These are phyloP conservation scores for Drosophila sordidapex DNA, from an alignment of 2,888 invertebrate species.

Conservation along the genomic window DNA sequence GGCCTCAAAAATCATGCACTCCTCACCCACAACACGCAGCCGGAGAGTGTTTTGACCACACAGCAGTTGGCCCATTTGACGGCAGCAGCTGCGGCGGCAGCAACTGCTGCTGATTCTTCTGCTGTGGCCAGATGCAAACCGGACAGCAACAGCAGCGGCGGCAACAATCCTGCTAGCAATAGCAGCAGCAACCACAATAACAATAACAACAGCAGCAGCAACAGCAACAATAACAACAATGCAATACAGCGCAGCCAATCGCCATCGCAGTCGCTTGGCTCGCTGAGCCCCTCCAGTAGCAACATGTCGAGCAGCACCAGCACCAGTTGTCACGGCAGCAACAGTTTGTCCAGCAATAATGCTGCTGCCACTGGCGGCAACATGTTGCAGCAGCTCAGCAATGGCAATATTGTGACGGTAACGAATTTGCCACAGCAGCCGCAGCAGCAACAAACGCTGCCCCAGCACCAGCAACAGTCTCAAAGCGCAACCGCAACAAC, in stretches of 20 bases:
- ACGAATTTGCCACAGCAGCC: constrained; percentile 71
- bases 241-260: constrained; percentile 83
- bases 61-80: constrained; percentile 74
- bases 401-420: constrained; percentile 70
- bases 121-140: constrained; percentile 29
- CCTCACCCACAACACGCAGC: constrained; percentile 83
- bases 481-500: constrained; percentile 61
- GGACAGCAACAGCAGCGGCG: constrained; percentile 18
- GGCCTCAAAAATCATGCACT: constrained; percentile 90
- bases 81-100: constrained; percentile 29
- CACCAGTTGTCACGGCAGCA: constrained; percentile 78
- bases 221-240: constrained; percentile 45
- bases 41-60: constrained; percentile 81
- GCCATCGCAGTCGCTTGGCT: constrained; percentile 84
- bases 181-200: constrained; percentile 5
- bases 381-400: constrained; percentile 69
- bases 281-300: constrained; percentile 85
- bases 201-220: constrained; percentile 20
- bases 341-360: constrained; percentile 61
- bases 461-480: constrained; percentile 52
- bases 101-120: constrained; percentile 18
- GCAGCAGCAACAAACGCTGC: constrained; percentile 21
- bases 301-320: constrained; percentile 85
- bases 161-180: constrained; percentile 22
- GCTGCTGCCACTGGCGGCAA: constrained; percentile 54